Evolutionary conservation across 2,797 vertebrate species (phyloP).

Genomic region (Sebastes minor): DNA sequence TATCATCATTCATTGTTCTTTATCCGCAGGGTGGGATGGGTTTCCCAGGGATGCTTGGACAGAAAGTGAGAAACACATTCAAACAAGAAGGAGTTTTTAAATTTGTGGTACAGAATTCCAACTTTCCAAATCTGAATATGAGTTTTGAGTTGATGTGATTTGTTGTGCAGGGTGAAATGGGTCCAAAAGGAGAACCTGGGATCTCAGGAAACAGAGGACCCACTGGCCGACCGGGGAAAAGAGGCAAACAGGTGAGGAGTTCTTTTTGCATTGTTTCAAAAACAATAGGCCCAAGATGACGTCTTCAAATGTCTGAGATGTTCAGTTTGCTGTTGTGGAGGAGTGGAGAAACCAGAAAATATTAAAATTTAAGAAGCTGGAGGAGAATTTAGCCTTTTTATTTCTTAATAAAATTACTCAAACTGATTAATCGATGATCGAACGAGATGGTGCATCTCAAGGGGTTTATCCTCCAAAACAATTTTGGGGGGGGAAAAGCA

Average conservation of each 20-base stretch:
- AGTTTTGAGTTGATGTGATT: constrained; percentile 7
- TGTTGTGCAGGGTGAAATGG: constrained; percentile 93
- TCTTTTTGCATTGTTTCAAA: background rate
- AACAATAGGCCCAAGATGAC: no score
- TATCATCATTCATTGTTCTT: constrained; percentile 1
- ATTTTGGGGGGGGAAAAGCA: no score
- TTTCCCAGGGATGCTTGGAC: constrained; percentile 96
- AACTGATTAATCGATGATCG: no score
- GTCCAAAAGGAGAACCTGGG: constrained; percentile 95
- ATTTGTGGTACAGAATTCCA: background rate
- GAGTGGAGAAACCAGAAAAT: no score
- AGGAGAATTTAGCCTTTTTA: no score
- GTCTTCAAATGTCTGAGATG: rapidly evolving
- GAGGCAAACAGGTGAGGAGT: constrained; percentile 93
- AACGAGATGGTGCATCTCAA: no score
- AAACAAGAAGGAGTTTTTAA: background rate
- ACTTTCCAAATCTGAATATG: background rate
- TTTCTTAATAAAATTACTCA: no score
- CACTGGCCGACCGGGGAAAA: constrained; percentile 95
- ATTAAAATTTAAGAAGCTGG: no score
- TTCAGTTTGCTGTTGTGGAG: no score
- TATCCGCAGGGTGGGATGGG: constrained; percentile 89
- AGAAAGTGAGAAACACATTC: constrained; percentile 86
- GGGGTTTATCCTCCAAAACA: no score
- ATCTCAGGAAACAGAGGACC: constrained; percentile 93